Evolutionary conservation across 2,888 invertebrate genomes (phyloP).

Genomic region (Amiota minor): DNA sequence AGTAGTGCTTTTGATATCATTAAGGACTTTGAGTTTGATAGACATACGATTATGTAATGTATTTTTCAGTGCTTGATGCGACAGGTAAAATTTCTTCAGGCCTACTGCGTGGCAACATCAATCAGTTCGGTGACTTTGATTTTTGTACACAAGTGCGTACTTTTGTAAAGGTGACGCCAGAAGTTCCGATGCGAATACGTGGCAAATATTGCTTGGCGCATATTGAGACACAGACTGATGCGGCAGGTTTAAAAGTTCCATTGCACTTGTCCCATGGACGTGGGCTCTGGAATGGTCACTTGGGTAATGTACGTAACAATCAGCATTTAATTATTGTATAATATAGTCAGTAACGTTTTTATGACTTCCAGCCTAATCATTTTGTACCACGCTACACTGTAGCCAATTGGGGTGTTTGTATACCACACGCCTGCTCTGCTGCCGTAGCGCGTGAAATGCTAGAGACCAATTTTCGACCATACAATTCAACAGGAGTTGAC

Average conservation of each 20-base stretch:
- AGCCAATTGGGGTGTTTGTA: conserved; percentile 81
- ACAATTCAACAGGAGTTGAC: conserved; percentile 77
- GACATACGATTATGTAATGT: background rate
- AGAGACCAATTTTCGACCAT: conserved; percentile 77
- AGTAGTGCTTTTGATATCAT: conserved; percentile 65
- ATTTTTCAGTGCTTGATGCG: conserved; percentile 79
- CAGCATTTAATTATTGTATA: background rate
- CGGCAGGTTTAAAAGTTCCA: conserved; percentile 77
- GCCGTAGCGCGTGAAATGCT: conserved; percentile 76
- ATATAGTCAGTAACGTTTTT: no score
- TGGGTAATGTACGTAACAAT: conserved; percentile 76
- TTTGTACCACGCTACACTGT: conserved; percentile 82
- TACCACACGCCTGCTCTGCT: conserved; percentile 79
- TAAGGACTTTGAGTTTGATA: background rate
- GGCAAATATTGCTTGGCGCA: conserved; percentile 82
- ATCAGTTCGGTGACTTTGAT: conserved; percentile 83
- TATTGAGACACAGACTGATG: conserved; percentile 78
- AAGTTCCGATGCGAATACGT: conserved; percentile 77
- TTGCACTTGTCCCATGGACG: conserved; percentile 80
- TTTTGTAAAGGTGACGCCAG: conserved; percentile 77
- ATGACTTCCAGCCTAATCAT: conserved; percentile 78
- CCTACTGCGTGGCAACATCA: conserved; percentile 80
- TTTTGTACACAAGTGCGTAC: conserved; percentile 77
- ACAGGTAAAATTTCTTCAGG: conserved; percentile 82
- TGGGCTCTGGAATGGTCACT: conserved; percentile 78